phyloP scores from a whole-genome alignment of 2,888 invertebrate species.

The Noctua janthina region DNA sequence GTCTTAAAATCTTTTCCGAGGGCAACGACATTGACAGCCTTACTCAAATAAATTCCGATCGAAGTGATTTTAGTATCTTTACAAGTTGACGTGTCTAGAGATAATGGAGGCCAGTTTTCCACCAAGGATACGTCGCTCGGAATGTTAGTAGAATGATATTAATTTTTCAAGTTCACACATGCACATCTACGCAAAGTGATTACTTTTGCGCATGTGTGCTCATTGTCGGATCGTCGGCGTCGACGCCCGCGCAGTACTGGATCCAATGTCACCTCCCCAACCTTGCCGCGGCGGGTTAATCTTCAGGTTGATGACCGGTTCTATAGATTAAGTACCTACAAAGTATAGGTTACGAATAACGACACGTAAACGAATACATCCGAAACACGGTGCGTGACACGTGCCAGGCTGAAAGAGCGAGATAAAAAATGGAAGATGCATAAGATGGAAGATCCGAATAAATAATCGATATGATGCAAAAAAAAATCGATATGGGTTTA shows the following conservation, averaged over 20 bases:
- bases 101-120: constrained; percentile 49
- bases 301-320: constrained; percentile 79
- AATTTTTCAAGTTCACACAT: constrained; percentile 37
- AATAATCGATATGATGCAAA: neutral
- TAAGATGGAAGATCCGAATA: constrained; percentile 5
- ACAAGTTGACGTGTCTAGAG: constrained; percentile 41
- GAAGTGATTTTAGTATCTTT: constrained; percentile 40
- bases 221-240: constrained; percentile 59
- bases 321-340: constrained; percentile 70
- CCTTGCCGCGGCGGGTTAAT: constrained; percentile 79
- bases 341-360: constrained; percentile 46
- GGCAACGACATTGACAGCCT: constrained; percentile 37
- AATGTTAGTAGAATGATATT: constrained; percentile 32
- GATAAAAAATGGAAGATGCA: constrained; percentile 14
- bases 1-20: constrained; percentile 8
- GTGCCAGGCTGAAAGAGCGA: constrained; percentile 23
- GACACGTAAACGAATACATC: constrained; percentile 35
- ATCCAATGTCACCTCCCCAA: constrained; percentile 83
- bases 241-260: constrained; percentile 75
- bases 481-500: constrained; percentile 15
- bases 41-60: constrained; percentile 24
- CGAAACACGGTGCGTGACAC: constrained; percentile 35
- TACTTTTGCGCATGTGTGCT: constrained; percentile 47
- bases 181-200: constrained; percentile 34
- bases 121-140: constrained; percentile 37